These are phyloP conservation scores for Lytechinus pictus DNA, from an alignment of 35 echinoderm and acorn worm genomes.

Conservation along the genomic window DNA sequence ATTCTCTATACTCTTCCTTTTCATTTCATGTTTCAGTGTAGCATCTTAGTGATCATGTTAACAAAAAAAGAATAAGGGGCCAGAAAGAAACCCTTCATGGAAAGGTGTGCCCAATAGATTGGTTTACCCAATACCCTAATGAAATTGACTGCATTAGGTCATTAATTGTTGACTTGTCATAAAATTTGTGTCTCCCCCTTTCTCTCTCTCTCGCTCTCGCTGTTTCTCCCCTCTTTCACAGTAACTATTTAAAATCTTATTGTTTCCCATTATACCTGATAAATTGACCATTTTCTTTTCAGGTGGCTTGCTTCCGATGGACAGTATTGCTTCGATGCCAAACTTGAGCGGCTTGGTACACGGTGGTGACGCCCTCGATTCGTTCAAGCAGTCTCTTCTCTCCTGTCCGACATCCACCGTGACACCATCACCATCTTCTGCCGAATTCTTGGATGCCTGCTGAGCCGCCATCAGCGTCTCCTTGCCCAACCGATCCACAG, in stretches of 20 bases:
- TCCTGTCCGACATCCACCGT: neutral
- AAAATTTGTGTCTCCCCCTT: too few species aligned
- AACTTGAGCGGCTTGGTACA: conserved; percentile 14
- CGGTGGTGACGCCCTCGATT: neutral
- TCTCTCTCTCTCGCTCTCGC: too few species aligned
- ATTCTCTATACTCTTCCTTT: too few species aligned
- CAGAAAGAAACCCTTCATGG: too few species aligned
- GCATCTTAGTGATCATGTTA: neutral
- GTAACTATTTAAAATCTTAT: neutral
- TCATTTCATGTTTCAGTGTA: too few species aligned
- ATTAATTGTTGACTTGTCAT: too few species aligned
- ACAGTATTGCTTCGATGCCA: conserved; percentile 29
- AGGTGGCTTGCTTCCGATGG: neutral
- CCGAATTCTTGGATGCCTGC: neutral
- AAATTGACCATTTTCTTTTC: neutral
- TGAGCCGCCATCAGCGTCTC: neutral
- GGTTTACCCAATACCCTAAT: too few species aligned
- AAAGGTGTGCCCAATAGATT: too few species aligned
- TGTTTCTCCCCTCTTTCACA: neutral
- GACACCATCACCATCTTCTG: neutral
- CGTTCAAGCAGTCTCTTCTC: neutral
- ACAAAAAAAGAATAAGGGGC: too few species aligned
- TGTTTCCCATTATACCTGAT: neutral
- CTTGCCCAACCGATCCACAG: neutral
- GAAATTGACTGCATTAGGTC: too few species aligned